Percentiles rank a stretch among this genome's conserved stretches.
Evolutionary conservation across 2,113 vertebrate species (phyloP).

Genomic region (Bujurquina vittata): DNA sequence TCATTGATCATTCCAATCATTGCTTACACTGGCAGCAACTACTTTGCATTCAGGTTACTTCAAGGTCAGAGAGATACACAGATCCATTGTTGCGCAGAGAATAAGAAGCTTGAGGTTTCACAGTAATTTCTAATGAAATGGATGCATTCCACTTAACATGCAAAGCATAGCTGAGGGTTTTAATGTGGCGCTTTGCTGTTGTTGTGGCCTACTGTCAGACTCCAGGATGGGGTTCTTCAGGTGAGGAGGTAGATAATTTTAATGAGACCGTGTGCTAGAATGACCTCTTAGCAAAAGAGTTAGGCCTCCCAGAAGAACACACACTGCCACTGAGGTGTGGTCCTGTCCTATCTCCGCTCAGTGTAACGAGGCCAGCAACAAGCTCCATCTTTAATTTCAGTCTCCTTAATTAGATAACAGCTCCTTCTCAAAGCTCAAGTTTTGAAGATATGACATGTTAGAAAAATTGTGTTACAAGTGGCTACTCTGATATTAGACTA

Average conservation of each 20-base stretch:
- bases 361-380: not conserved
- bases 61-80: slow-evolving; percentile 67
- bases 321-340: slow-evolving; percentile 33
- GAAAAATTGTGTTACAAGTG: not conserved
- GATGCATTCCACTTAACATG: slow-evolving; percentile 57
- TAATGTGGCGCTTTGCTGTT: slow-evolving; percentile 30
- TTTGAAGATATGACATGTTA: not conserved
- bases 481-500: not conserved
- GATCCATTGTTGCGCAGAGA: slow-evolving; percentile 41
- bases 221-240: slow-evolving; percentile 26
- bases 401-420: not conserved
- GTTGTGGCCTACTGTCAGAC: slow-evolving; percentile 42
- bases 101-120: slow-evolving; percentile 49
- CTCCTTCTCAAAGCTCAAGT: not conserved
- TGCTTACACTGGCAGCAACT: slow-evolving; percentile 18
- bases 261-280: slow-evolving; percentile 43
- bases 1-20: slow-evolving; percentile 56
- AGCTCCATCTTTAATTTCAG: not conserved
- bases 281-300: slow-evolving; percentile 45
- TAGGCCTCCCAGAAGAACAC: slow-evolving; percentile 39
- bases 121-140: slow-evolving; percentile 56
- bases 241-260: slow-evolving; percentile 60
- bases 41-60: slow-evolving; percentile 53
- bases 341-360: slow-evolving; percentile 22
- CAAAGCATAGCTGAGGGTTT: slow-evolving; percentile 41